Percentiles rank a stretch among this genome's conserved stretches.
Evolutionary conservation across 2,797 vertebrate genomes (phyloP).

Genomic region (Caiman crocodilus): DNA sequence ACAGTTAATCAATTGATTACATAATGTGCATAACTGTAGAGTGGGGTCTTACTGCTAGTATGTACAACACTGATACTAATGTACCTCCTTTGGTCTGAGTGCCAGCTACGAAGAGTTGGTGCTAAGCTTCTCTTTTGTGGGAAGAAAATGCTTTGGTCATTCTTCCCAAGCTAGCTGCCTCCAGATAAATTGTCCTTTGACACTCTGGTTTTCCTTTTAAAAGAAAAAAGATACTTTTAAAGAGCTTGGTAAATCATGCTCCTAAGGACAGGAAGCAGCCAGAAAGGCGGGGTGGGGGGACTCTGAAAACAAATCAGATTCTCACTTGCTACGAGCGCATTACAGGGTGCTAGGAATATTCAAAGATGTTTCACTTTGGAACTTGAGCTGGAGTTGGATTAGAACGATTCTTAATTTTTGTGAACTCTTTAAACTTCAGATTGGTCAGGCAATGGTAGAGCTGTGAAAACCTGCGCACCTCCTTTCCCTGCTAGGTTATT

Average conservation of each 20-base stretch:
- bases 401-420: neutral
- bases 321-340: neutral
- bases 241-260: neutral
- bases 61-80: neutral
- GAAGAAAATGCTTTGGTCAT: constrained; percentile 47
- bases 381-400: neutral
- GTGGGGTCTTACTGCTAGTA: neutral
- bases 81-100: neutral
- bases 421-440: neutral
- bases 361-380: neutral
- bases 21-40: neutral
- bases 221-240: neutral
- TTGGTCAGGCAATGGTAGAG: constrained; percentile 5
- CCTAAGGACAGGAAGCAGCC: neutral
- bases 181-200: neutral
- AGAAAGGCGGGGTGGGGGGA: neutral
- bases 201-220: neutral
- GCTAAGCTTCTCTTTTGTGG: constrained; percentile 40
- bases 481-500: neutral
- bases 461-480: neutral
- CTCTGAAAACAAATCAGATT: neutral
- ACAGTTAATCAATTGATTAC: too few species aligned
- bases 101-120: constrained; percentile 45
- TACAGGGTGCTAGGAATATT: neutral
- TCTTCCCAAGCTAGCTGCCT: constrained; percentile 61